Conservation (phyloP, 2,113 vertebrate genomes). For the Dromaius novaehollandiae region DNA sequence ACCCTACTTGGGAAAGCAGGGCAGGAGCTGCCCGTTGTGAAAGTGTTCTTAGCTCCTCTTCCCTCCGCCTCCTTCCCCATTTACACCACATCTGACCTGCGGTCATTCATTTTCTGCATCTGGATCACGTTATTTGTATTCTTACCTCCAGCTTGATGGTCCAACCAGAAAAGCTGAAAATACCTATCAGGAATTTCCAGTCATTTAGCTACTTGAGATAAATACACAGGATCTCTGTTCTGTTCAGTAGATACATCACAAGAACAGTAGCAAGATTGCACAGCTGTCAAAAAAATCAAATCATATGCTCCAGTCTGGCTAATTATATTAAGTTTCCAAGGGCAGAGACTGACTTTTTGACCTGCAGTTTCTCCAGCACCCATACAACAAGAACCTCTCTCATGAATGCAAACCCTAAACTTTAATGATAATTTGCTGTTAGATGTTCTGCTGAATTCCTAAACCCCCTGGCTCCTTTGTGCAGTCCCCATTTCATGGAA, state of each 20-base stretch:
- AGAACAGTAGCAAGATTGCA: not conserved
- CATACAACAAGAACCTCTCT: fast-evolving
- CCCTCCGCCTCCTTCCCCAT: not conserved
- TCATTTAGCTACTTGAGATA: not conserved
- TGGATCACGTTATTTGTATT: not conserved
- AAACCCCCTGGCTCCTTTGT: not conserved
- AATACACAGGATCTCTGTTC: not conserved
- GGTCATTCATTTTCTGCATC: not conserved
- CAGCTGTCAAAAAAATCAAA: not conserved
- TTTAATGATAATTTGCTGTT: not conserved
- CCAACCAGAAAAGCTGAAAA: not conserved
- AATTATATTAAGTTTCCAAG: not conserved
- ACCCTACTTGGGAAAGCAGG: not conserved
- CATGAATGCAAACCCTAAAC: not conserved
- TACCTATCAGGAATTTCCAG: not conserved
- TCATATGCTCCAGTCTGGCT: not conserved
- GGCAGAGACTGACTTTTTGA: not conserved
- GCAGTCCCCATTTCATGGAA: not conserved
- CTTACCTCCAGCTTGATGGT: not conserved
- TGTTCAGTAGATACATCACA: not conserved
- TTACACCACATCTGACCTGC: not conserved
- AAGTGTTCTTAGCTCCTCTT: not conserved
- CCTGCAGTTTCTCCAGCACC: not conserved
- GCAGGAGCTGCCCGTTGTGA: not conserved
- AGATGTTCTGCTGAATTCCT: not conserved